A percentile compares a stretch with the other conserved stretches of the same genome.
Evolutionary conservation across 2,797 vertebrate species (phyloP).

Genomic region (Acropternis orthonyx): DNA sequence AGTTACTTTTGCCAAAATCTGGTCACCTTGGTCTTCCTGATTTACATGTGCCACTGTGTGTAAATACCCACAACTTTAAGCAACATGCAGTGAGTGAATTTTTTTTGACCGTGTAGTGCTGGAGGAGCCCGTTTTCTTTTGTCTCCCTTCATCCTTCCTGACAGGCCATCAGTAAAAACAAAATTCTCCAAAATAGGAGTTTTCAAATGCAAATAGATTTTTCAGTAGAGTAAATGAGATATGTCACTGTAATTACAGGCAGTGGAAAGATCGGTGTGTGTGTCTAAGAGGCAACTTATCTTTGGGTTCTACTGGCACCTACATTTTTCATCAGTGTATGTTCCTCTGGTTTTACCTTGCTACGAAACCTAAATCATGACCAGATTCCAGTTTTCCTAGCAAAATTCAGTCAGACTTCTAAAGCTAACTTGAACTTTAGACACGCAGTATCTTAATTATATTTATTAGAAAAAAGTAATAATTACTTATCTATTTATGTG

Average conservation of each 20-base stretch:
- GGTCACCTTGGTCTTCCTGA: not conserved
- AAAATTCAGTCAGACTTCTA: not conserved
- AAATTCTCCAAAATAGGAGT: not conserved
- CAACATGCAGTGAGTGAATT: not conserved
- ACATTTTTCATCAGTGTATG: not conserved
- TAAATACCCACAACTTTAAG: not conserved
- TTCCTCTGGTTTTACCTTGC: not conserved
- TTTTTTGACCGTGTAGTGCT: not conserved
- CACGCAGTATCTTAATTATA: not conserved
- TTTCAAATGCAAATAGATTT: not conserved
- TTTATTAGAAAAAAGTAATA: not conserved
- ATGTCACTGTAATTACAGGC: not conserved
- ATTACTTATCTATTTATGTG: fast-evolving
- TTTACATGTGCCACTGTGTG: not conserved
- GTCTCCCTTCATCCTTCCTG: not conserved
- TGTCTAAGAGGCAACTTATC: not conserved
- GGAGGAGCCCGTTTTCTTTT: not conserved
- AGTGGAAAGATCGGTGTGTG: not conserved
- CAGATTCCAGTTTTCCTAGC: not conserved
- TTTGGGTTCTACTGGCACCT: not conserved
- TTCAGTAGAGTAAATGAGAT: not conserved
- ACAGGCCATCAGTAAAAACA: not conserved
- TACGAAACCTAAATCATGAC: not conserved
- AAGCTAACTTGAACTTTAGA: not conserved
- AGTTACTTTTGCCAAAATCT: not conserved